Conservation (phyloP, 2,888 invertebrate species). For the Drosophila quinaria region DNA sequence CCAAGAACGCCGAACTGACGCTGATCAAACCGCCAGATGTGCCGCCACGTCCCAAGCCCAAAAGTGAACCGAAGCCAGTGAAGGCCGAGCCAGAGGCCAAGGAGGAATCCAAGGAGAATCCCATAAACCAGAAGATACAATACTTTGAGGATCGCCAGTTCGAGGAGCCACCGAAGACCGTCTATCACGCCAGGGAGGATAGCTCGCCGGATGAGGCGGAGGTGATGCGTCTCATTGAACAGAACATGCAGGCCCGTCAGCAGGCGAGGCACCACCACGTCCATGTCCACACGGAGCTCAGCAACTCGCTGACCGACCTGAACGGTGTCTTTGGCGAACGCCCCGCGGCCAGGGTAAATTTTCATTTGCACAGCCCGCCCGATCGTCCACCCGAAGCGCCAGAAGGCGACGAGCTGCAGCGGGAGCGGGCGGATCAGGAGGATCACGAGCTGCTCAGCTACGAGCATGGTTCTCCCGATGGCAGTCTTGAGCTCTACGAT, state of each 20-base stretch:
- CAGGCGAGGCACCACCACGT: constrained; percentile 40
- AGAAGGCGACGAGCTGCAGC: constrained; percentile 48
- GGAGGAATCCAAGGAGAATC: constrained; percentile 84
- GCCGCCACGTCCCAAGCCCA: constrained; percentile 59
- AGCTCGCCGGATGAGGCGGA: constrained; percentile 86
- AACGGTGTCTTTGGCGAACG: constrained; percentile 94
- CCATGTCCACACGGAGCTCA: constrained; percentile 81
- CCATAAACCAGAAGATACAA: constrained; percentile 89
- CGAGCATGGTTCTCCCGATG: constrained; percentile 73
- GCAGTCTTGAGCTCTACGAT: constrained; percentile 88
- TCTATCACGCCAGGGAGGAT: constrained; percentile 87
- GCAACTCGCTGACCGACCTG: constrained; percentile 87
- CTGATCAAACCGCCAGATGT: constrained; percentile 80
- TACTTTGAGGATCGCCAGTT: constrained; percentile 91
- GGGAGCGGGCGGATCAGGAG: constrained; percentile 25
- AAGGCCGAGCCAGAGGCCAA: constrained; percentile 16
- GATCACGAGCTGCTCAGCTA: constrained; percentile 60
- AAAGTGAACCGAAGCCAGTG: constrained; percentile 19
- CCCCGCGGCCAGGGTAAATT: constrained; percentile 86
- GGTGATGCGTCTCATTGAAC: constrained; percentile 86
- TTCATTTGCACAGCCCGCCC: constrained; percentile 86
- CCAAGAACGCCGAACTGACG: constrained; percentile 86
- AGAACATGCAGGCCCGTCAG: constrained; percentile 82
- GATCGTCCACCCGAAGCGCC: constrained; percentile 86
- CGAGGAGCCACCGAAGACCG: constrained; percentile 86